Evolutionary conservation across 2,888 invertebrate genomes (phyloP).

Genomic region (Trachelus iudaicus): DNA sequence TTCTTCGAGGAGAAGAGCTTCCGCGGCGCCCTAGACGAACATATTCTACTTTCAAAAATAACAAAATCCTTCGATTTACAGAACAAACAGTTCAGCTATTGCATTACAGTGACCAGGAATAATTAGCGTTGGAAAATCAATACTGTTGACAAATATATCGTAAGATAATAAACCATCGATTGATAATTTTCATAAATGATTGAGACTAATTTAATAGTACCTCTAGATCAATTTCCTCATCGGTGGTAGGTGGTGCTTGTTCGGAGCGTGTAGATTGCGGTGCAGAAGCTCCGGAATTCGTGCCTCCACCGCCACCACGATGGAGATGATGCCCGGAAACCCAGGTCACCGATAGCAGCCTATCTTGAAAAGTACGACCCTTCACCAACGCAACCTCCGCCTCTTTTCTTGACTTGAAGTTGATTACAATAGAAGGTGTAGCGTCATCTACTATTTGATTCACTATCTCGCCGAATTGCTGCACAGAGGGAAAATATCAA

Average conservation of each 20-base stretch:
- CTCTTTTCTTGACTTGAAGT: conserved; percentile 80
- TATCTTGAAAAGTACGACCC: conserved; percentile 80
- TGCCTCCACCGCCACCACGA: conserved; percentile 66
- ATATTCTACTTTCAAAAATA: background rate
- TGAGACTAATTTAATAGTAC: conserved; percentile 30
- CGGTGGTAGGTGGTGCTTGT: conserved; percentile 53
- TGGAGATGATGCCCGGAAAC: conserved; percentile 62
- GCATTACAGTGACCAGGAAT: background rate
- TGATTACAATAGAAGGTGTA: conserved; percentile 80
- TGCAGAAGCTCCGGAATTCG: conserved; percentile 36
- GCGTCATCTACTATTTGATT: conserved; percentile 81
- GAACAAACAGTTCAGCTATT: background rate
- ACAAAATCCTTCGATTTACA: background rate
- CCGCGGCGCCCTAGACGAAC: conserved; percentile 61
- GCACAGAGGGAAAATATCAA: conserved; percentile 35
- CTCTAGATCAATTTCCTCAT: conserved; percentile 62
- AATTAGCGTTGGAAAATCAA: too few species aligned
- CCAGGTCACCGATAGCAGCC: conserved; percentile 67
- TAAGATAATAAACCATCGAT: background rate
- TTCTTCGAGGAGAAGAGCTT: conserved; percentile 80
- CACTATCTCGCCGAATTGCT: conserved; percentile 91
- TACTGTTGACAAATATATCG: background rate
- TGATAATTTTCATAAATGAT: background rate
- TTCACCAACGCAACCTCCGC: conserved; percentile 83
- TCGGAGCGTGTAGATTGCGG: conserved; percentile 51